Conservation (phyloP, 2,113 vertebrate species). For the Solenodon paradoxus region DNA sequence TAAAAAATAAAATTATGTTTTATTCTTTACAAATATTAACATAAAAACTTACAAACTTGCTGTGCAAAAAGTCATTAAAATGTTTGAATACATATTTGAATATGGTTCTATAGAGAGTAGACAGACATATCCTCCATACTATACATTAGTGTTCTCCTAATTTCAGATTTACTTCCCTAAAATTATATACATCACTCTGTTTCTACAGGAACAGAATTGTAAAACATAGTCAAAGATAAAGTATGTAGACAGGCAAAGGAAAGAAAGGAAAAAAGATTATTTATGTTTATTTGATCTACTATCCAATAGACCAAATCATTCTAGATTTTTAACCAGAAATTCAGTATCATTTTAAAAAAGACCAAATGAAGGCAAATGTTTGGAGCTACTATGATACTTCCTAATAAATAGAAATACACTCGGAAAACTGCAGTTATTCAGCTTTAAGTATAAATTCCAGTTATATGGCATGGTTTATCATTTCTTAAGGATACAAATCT, state of each 20-base stretch:
- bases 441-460: background rate
- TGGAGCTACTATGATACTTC: background rate
- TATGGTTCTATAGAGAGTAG: background rate
- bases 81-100: background rate
- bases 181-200: background rate
- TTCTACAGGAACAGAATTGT: background rate
- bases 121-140: background rate
- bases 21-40: background rate
- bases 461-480: background rate
- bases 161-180: background rate
- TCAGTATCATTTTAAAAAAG: background rate
- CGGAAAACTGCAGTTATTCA: background rate
- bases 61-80: background rate
- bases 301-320: background rate
- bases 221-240: background rate
- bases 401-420: background rate
- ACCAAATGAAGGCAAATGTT: background rate
- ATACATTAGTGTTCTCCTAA: background rate
- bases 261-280: background rate
- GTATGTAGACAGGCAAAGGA: background rate
- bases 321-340: background rate
- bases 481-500: background rate
- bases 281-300: background rate
- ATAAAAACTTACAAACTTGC: background rate
- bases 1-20: background rate